phyloP scores from a whole-genome alignment of 2,797 vertebrate genomes.

The Myotis vivesi region DNA sequence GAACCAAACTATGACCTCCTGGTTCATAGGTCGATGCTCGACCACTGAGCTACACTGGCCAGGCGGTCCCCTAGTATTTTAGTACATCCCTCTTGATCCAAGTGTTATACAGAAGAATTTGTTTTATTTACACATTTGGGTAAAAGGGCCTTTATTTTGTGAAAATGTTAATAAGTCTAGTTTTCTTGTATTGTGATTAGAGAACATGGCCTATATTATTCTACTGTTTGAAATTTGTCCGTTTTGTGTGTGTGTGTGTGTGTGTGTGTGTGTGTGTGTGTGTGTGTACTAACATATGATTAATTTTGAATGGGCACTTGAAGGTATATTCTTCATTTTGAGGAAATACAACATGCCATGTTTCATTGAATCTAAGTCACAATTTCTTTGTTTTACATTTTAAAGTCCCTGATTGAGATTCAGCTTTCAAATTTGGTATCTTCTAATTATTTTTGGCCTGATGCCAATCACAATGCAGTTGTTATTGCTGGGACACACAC shows the following conservation, averaged over 20 bases:
- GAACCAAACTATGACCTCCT: no score
- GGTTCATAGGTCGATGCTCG: no score
- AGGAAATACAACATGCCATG: neutral
- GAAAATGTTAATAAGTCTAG: neutral
- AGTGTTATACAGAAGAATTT: neutral
- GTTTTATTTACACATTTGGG: neutral
- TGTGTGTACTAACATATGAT: neutral
- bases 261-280: neutral
- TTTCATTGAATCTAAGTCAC: neutral
- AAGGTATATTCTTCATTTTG: neutral
- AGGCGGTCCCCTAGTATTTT: neutral
- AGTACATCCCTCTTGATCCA: neutral
- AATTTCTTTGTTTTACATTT: conserved; percentile 18
- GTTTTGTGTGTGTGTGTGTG: no score
- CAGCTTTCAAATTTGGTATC: neutral
- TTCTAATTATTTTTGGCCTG: neutral
- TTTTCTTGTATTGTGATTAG: neutral
- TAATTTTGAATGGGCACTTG: neutral
- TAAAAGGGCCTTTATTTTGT: neutral
- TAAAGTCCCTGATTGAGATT: neutral
- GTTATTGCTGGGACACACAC: neutral
- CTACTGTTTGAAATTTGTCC: neutral
- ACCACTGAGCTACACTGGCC: no score
- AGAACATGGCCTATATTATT: neutral
- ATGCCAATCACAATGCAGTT: neutral